Evolutionary conservation across 2,888 invertebrate genomes (phyloP).

Genomic region (Ctenicera cuprea): DNA sequence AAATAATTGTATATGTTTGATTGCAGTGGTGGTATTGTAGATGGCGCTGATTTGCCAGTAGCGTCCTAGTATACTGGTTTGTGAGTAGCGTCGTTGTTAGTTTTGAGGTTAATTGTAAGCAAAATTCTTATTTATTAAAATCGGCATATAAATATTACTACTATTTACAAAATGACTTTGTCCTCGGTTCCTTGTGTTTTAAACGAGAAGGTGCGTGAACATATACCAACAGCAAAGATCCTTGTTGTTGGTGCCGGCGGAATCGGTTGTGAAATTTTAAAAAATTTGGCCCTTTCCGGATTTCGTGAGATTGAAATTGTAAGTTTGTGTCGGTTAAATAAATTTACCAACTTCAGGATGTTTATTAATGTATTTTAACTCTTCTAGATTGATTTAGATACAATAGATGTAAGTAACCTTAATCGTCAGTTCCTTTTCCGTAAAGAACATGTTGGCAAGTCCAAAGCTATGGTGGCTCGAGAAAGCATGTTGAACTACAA

Average conservation of each 20-base stretch:
- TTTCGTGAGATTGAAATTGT: constrained; percentile 96
- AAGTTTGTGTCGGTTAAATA: constrained; percentile 71
- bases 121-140: no score
- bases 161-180: constrained; percentile 35
- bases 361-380: constrained; percentile 68
- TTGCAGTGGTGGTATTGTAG: no score
- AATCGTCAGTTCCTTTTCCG: constrained; percentile 99
- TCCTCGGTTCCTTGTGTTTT: constrained; percentile 80
- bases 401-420: constrained; percentile 99
- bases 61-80: no score
- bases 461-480: constrained; percentile 94
- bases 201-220: constrained; percentile 78
- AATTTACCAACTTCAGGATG: no score
- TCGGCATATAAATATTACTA: no score
- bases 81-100: no score
- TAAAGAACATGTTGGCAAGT: constrained; percentile 97
- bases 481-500: constrained; percentile 93
- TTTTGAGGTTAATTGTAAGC: no score
- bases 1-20: no score
- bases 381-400: constrained; percentile 99
- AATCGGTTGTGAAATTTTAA: constrained; percentile 98
- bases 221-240: constrained; percentile 83
- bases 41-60: no score
- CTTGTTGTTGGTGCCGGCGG: constrained; percentile 98
- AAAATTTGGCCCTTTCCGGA: constrained; percentile 96